These are phyloP conservation scores for Mesembrinibis cayennensis DNA, from an alignment of 2,113 vertebrate genomes.

Conservation along the genomic window DNA sequence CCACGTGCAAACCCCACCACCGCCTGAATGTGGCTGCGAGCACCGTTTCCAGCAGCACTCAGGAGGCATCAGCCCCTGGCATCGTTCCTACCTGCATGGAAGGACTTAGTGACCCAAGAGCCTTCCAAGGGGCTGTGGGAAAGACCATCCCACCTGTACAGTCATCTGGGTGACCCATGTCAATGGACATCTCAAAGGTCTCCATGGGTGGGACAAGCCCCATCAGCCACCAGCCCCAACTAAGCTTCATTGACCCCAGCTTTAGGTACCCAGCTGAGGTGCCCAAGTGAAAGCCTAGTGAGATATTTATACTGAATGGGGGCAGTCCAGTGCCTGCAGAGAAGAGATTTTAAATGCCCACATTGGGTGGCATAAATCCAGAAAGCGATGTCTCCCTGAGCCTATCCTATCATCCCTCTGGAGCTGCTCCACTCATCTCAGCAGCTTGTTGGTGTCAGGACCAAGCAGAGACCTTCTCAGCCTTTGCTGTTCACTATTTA, in stretches of 20 bases:
- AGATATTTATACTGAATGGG: not conserved
- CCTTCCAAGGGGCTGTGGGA: not conserved
- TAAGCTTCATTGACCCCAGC: not conserved
- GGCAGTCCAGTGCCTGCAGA: not conserved
- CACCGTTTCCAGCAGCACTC: rapidly evolving
- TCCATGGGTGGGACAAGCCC: not conserved
- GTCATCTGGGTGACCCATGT: rapidly evolving
- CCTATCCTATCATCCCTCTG: not conserved
- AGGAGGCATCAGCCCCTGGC: not conserved
- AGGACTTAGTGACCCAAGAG: not conserved
- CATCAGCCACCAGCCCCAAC: not conserved
- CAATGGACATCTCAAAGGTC: not conserved
- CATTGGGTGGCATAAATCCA: not conserved
- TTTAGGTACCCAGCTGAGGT: not conserved
- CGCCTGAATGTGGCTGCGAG: rapidly evolving
- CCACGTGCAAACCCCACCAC: not conserved
- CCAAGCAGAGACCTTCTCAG: not conserved
- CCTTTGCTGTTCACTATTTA: not conserved
- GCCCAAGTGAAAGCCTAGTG: not conserved
- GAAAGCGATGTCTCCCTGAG: not conserved
- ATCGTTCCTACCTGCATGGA: not conserved
- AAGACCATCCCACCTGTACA: not conserved
- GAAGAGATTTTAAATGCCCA: not conserved
- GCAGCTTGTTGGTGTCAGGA: not conserved
- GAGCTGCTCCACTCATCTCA: not conserved